These are phyloP conservation scores for Ormyrus pomaceus DNA, from an alignment of 2,888 invertebrate species.

Conservation along the genomic window DNA sequence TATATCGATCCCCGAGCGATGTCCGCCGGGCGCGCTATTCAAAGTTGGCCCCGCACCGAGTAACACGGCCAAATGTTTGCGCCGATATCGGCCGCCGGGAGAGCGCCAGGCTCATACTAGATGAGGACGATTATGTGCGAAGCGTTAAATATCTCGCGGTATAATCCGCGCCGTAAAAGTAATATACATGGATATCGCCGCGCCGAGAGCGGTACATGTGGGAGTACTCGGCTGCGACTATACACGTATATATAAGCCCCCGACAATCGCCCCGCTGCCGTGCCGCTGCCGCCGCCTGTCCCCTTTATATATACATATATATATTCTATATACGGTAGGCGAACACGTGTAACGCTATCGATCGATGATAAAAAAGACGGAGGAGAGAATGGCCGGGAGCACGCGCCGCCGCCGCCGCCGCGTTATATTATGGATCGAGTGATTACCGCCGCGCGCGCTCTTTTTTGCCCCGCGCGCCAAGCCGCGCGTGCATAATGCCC, in stretches of 20 bases:
- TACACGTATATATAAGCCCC: slow-evolving; percentile 6
- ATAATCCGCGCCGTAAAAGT: slow-evolving; percentile 73
- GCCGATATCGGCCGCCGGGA: slow-evolving; percentile 32
- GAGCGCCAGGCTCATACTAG: slow-evolving; percentile 20
- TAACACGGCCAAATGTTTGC: slow-evolving; percentile 49
- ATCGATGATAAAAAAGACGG: slow-evolving; percentile 43
- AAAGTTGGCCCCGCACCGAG: background rate
- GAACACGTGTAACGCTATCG: slow-evolving; percentile 52
- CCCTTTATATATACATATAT: background rate
- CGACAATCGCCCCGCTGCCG: background rate
- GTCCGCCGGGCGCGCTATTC: background rate
- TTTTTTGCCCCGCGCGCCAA: slow-evolving; percentile 1
- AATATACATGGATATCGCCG: slow-evolving; percentile 65
- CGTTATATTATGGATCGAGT: slow-evolving; percentile 16
- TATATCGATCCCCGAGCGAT: background rate
- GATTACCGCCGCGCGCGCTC: slow-evolving; percentile 19
- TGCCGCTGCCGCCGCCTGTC: background rate
- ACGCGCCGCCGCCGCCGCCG: too few species aligned
- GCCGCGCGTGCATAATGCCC: background rate
- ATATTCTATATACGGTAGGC: slow-evolving; percentile 6
- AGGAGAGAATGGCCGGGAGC: background rate
- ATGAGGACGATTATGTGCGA: slow-evolving; percentile 54
- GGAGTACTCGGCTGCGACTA: slow-evolving; percentile 24
- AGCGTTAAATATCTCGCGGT: slow-evolving; percentile 59
- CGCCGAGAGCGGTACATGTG: background rate